These are phyloP conservation scores for Arremon brunneinucha DNA, from an alignment of 2,797 vertebrate genomes.

Conservation along the genomic window DNA sequence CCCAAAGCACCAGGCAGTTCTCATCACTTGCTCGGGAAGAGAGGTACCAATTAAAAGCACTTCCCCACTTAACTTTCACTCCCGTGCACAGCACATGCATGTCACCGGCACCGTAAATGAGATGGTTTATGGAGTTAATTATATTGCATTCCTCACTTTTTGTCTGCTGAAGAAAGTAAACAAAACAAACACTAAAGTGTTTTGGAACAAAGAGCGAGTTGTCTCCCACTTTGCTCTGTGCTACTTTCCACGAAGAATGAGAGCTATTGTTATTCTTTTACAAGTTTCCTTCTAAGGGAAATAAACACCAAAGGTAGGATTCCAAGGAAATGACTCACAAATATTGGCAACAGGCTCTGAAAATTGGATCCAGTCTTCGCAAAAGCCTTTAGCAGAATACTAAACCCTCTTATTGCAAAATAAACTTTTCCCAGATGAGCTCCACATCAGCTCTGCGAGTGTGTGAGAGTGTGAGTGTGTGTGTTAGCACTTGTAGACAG, in stretches of 20 bases:
- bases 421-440: conserved; percentile 59
- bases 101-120: not conserved
- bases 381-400: conserved; percentile 56
- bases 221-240: conserved; percentile 60
- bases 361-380: conserved; percentile 76
- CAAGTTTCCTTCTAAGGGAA: conserved; percentile 88
- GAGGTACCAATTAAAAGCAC: conserved; percentile 16
- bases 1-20: conserved; percentile 1
- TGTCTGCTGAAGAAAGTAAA: conserved; percentile 59
- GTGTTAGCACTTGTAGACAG: not conserved
- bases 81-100: not conserved
- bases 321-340: conserved; percentile 87
- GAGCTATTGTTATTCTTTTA: conserved; percentile 77
- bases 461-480: not conserved
- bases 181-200: conserved; percentile 63
- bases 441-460: not conserved
- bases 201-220: conserved; percentile 75
- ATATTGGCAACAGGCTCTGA: conserved; percentile 78
- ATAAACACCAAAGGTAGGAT: conserved; percentile 88
- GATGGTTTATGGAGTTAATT: conserved; percentile 29
- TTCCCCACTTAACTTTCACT: conserved; percentile 11
- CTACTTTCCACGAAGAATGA: conserved; percentile 67
- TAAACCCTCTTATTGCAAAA: conserved; percentile 57
- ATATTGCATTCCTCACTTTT: not conserved
- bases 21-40: not conserved